phyloP scores from a whole-genome alignment of 2,797 vertebrate species.

The Chromis chromis region DNA sequence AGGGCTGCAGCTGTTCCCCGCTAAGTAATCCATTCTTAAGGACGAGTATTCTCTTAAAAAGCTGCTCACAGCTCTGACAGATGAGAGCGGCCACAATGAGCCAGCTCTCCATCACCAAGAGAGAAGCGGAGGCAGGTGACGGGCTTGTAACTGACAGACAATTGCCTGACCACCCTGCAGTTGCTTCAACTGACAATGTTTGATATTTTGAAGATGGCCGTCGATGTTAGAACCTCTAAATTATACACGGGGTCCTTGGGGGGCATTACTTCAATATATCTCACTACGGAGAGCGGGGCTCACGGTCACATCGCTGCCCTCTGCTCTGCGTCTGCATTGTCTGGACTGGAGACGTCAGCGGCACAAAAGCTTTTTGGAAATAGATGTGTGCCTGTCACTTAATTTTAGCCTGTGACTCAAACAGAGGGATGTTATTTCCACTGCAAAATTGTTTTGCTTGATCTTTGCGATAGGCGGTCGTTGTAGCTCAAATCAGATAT shows the following conservation, averaged over 20 bases:
- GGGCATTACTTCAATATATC: slow-evolving; percentile 66
- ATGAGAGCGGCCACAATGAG: slow-evolving; percentile 69
- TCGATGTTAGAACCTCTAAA: slow-evolving; percentile 85
- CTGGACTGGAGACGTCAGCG: slow-evolving; percentile 33
- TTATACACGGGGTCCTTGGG: slow-evolving; percentile 77
- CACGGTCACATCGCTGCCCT: slow-evolving; percentile 24
- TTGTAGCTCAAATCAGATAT: not conserved
- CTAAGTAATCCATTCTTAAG: slow-evolving; percentile 74
- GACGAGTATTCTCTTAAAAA: slow-evolving; percentile 59
- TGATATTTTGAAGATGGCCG: slow-evolving; percentile 88
- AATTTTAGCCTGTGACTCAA: slow-evolving; percentile 14
- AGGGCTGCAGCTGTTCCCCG: slow-evolving; percentile 60
- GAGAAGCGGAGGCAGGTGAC: slow-evolving; percentile 51
- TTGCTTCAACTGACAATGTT: slow-evolving; percentile 73
- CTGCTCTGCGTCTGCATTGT: slow-evolving; percentile 31
- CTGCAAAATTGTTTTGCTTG: slow-evolving; percentile 1
- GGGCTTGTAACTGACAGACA: slow-evolving; percentile 71
- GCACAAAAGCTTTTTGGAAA: slow-evolving; percentile 30
- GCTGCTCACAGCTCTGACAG: slow-evolving; percentile 67
- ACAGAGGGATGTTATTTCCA: not conserved
- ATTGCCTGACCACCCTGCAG: slow-evolving; percentile 72
- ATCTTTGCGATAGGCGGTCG: slow-evolving; percentile 14
- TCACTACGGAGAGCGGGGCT: slow-evolving; percentile 47
- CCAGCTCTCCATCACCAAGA: slow-evolving; percentile 61
- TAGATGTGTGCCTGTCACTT: slow-evolving; percentile 20